Base-by-base conservation (phyloP, 2,113 vertebrate species). In the Castor canadensis region DNA sequence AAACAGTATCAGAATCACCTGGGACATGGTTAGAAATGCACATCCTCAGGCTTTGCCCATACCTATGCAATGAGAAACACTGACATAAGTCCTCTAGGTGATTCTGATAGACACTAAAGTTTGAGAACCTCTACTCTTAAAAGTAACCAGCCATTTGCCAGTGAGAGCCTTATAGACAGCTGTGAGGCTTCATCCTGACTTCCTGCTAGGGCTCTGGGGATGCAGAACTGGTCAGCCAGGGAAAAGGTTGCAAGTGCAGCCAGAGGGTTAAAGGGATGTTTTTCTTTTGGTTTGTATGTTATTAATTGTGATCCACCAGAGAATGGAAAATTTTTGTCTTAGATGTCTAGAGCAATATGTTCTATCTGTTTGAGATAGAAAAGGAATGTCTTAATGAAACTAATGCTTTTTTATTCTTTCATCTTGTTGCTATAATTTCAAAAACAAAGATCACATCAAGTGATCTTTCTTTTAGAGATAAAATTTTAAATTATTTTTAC, bases 201-300 rank as follows among this genome's bases (percentile, higher is more conserved):
- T 97, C 84, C 85, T 95, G 95, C 22, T 62, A 32, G 67, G 92
- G 5, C 94, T 62, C 62, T 81, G 56, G 96, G 93, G 94, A 96
- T 20, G 2, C 8, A 54, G 80, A 82, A 28, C 16, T 75, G 24
- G 62, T 95, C 82, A 76, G 52, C 32, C 60, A 30, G 75, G 62
- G 90, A 43, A 32, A 82, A 69, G 80, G 11, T 80, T 93, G 47
- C 47, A 40, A 47, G 58, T 71, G 22, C 67, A 94, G 54, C 90
- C n/a, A 62, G 52, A 81, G 28, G 83, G 81, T 67, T 90, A 89
- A 93, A 88, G 73, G 58, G 49, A 90, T 81, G 6, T 64, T 95
- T 94, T 81, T 83, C 58, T 87, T 97, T 87, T 56, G 71, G 3
- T 77, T 86, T 62, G 26, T 95, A 52, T 89, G 77, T 88, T 96